phyloP scores from a whole-genome alignment of 2,797 vertebrate species.

The Micromesistius poutassou region DNA sequence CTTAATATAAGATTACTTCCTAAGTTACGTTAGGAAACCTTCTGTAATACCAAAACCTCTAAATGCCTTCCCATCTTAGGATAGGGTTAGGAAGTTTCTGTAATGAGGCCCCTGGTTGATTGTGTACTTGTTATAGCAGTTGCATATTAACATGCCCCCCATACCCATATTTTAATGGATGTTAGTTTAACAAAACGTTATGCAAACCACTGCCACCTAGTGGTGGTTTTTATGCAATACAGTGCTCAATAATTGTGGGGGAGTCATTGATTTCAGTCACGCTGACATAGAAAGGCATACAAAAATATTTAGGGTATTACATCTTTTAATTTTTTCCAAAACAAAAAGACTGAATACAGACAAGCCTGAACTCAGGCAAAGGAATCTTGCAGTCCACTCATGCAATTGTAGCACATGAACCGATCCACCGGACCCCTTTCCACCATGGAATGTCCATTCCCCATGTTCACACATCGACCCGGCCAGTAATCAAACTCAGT shows the following conservation, averaged over 20 bases:
- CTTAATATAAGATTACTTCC: too few species aligned
- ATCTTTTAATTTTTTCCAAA: slow-evolving; percentile 76
- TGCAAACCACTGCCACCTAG: background rate
- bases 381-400: slow-evolving; percentile 68
- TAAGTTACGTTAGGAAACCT: too few species aligned
- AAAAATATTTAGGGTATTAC: slow-evolving; percentile 50
- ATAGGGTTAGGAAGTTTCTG: too few species aligned
- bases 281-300: background rate
- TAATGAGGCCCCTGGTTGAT: too few species aligned
- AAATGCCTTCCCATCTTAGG: too few species aligned
- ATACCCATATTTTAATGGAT: background rate
- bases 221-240: background rate
- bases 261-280: background rate
- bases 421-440: slow-evolving; percentile 45
- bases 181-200: background rate
- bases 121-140: too few species aligned
- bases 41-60: too few species aligned
- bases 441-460: slow-evolving; percentile 67
- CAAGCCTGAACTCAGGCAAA: slow-evolving; percentile 74
- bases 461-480: slow-evolving; percentile 52
- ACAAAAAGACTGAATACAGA: slow-evolving; percentile 74
- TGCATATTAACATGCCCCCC: background rate
- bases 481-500: slow-evolving; percentile 69
- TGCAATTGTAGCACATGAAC: slow-evolving; percentile 69
- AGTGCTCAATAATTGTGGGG: background rate